A percentile compares a stretch with the other conserved stretches of the same genome.
Evolutionary conservation across 2,888 invertebrate species (phyloP).

Genomic region (Julus scandinavius): DNA sequence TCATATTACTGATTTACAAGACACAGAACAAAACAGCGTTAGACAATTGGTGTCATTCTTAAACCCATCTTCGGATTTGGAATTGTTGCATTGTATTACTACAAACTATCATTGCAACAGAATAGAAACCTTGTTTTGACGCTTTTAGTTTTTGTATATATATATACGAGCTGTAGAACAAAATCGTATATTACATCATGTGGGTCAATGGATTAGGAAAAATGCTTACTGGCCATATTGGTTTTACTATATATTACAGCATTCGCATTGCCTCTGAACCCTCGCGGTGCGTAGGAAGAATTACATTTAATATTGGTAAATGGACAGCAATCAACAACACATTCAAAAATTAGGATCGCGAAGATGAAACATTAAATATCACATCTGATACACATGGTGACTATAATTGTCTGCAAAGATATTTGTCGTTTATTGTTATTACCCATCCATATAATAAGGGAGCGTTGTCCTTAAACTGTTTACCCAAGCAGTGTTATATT

Average conservation of each 20-base stretch:
- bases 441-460: not conserved
- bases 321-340: not conserved
- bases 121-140: not conserved
- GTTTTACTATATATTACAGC: not conserved
- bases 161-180: not conserved
- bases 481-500: not conserved
- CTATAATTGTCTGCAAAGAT: not conserved
- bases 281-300: not conserved
- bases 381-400: not conserved
- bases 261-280: not conserved
- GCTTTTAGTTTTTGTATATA: not conserved
- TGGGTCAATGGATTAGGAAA: not conserved
- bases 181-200: not conserved
- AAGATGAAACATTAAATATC: not conserved
- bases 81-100: not conserved
- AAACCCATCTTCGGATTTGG: not conserved
- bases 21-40: not conserved
- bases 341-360: not conserved
- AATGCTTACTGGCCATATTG: not conserved
- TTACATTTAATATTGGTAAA: not conserved
- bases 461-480: conserved; percentile 11
- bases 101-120: not conserved
- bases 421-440: conserved; percentile 8
- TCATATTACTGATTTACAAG: not conserved
- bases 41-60: not conserved